Percentiles rank a stretch among this genome's conserved stretches.
Conservation (phyloP, 1,140 invertebrate genomes). For the Temnothorax curvispinosus region DNA sequence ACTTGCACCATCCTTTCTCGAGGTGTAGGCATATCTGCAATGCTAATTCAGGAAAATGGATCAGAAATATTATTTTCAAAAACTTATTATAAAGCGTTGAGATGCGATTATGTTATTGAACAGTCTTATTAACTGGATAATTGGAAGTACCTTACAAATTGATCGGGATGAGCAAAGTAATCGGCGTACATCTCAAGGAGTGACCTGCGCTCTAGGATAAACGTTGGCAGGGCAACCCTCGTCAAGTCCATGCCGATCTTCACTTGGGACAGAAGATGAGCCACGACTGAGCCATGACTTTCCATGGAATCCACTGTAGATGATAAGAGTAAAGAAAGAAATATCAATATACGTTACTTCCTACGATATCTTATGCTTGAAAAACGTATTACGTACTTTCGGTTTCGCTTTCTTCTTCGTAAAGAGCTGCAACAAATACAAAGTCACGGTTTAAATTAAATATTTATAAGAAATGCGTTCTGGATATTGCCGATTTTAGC, state of each 20-base stretch:
- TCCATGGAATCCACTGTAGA: slow-evolving; percentile 92
- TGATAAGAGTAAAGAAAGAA: slow-evolving; percentile 43
- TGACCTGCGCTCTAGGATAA: slow-evolving; percentile 97
- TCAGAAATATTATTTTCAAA: background rate
- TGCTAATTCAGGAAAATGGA: slow-evolving; percentile 86
- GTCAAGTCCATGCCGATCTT: slow-evolving; percentile 99
- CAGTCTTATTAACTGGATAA: slow-evolving; percentile 39
- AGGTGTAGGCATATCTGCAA: slow-evolving; percentile 93
- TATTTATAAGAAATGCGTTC: slow-evolving; percentile 1
- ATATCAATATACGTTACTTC: slow-evolving; percentile 24
- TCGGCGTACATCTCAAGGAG: slow-evolving; percentile 99
- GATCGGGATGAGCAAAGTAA: slow-evolving; percentile 98
- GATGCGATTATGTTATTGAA: slow-evolving; percentile 93
- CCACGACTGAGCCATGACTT: slow-evolving; percentile 97
- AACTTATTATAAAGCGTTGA: slow-evolving; percentile 96
- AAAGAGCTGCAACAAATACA: slow-evolving; percentile 89
- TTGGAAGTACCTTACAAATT: slow-evolving; percentile 94
- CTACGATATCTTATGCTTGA: background rate
- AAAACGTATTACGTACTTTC: slow-evolving; percentile 87
- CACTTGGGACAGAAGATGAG: slow-evolving; percentile 97
- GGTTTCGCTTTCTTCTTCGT: slow-evolving; percentile 95
- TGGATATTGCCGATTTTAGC: background rate
- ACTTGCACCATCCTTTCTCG: slow-evolving; percentile 97
- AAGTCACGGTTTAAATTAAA: background rate
- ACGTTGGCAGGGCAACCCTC: slow-evolving; percentile 98